Evolutionary conservation across 92 coral and sea anemone genomes (phyloP).

Genomic region (Paragorgia papillata): DNA sequence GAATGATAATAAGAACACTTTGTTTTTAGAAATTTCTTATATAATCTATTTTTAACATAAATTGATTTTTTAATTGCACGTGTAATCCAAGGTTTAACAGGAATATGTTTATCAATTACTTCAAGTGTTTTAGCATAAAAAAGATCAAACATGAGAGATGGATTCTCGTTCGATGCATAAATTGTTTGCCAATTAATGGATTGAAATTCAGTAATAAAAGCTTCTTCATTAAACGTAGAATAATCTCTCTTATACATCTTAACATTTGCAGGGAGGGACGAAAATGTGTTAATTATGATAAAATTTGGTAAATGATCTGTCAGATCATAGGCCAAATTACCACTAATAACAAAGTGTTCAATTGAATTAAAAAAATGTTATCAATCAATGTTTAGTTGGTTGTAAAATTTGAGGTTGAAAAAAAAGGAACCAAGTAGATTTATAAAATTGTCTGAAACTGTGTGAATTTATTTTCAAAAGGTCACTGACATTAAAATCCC

Average conservation of each 20-base stretch:
- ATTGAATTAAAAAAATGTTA: too few relatives aligned
- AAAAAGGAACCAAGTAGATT: too few relatives aligned
- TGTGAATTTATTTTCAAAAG: too few relatives aligned
- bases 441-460: too few relatives aligned
- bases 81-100: conserved; percentile 16
- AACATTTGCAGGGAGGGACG: too few relatives aligned
- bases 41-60: neutral
- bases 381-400: too few relatives aligned
- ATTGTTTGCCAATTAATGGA: neutral
- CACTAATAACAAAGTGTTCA: too few relatives aligned
- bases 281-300: too few relatives aligned
- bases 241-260: conserved; percentile 4
- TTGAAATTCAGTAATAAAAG: conserved; percentile 1
- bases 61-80: neutral
- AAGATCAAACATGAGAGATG: neutral
- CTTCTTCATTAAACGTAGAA: neutral
- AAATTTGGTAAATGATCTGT: too few relatives aligned
- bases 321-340: too few relatives aligned
- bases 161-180: neutral
- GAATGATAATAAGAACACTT: neutral
- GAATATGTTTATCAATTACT: conserved; percentile 13
- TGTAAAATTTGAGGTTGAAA: too few relatives aligned
- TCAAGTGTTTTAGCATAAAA: neutral
- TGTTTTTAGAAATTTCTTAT: conserved; percentile 5
- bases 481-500: too few relatives aligned